Conservation (phyloP, 1,140 invertebrate species). For the Tyrophagus putrescentiae region DNA sequence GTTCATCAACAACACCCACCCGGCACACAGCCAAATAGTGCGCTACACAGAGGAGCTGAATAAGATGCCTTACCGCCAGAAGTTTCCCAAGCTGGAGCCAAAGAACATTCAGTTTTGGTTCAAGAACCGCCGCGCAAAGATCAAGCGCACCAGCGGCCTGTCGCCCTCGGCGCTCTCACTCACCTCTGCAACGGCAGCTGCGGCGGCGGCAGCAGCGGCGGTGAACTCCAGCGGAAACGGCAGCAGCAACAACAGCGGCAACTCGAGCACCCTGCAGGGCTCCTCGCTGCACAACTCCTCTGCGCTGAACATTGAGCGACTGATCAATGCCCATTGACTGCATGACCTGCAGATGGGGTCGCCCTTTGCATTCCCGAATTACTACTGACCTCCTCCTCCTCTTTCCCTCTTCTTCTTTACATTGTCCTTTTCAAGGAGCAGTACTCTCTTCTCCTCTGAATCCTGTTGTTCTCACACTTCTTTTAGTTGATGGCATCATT, state of each 20-base stretch:
- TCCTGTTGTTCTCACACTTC: no score
- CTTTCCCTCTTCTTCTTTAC: no score
- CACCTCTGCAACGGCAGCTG: not conserved
- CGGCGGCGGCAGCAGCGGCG: not conserved
- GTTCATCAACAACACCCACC: constrained; percentile 94
- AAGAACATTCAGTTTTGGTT: constrained; percentile 90
- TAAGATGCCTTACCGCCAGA: constrained; percentile 70
- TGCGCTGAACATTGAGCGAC: constrained; percentile 16
- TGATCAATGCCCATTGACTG: constrained; percentile 18
- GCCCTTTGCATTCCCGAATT: no score
- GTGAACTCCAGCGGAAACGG: not conserved
- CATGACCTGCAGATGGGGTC: no score
- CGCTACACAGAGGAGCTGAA: constrained; percentile 94
- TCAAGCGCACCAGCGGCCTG: constrained; percentile 71
- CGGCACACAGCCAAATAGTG: constrained; percentile 85
- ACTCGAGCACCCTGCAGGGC: not conserved
- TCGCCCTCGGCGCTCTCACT: constrained; percentile 12
- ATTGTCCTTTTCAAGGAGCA: no score
- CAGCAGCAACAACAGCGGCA: not conserved
- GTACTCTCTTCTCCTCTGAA: no score
- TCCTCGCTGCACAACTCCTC: constrained; percentile 14
- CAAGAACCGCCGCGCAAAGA: constrained; percentile 85
- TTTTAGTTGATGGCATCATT: no score
- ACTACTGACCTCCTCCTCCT: no score
- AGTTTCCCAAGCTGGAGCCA: constrained; percentile 86